A percentile compares a stretch with the other conserved stretches of the same genome.
These are phyloP conservation scores for Psylliodes chrysocephalus DNA, from an alignment of 2,888 invertebrate genomes.

Conservation along the genomic window DNA sequence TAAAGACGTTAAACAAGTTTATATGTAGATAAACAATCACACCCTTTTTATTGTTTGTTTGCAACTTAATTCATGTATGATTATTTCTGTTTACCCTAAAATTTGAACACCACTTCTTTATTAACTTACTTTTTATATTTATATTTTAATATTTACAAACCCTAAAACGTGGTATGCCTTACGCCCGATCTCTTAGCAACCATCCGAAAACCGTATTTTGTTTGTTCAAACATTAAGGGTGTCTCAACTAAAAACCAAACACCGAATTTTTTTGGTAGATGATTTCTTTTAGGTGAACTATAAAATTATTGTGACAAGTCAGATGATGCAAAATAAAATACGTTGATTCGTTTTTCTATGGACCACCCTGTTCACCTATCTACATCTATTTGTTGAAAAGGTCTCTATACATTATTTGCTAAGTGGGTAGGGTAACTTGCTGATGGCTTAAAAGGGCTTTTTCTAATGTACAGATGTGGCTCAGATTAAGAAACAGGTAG, in stretches of 20 bases:
- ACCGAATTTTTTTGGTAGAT: too few relatives aligned
- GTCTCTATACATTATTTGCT: neutral
- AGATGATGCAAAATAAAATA: too few relatives aligned
- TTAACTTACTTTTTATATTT: neutral
- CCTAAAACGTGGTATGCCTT: neutral
- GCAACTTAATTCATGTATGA: constrained; percentile 34
- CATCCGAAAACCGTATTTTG: neutral
- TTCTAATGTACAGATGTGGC: neutral
- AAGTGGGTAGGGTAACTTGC: neutral
- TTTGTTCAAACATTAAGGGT: neutral
- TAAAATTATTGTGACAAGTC: too few relatives aligned
- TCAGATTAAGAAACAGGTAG: neutral
- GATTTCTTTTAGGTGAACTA: too few relatives aligned
- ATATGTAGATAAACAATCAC: constrained; percentile 41
- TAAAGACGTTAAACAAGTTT: constrained; percentile 24
- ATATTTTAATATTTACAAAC: neutral
- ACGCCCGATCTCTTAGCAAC: neutral
- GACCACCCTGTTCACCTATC: too few relatives aligned
- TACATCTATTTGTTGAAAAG: neutral
- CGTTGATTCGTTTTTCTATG: too few relatives aligned
- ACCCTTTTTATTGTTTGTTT: constrained; percentile 39
- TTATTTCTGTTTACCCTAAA: constrained; percentile 25
- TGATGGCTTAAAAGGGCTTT: neutral
- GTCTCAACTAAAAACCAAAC: too few relatives aligned
- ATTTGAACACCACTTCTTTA: constrained; percentile 25